Evolutionary conservation across 1,140 invertebrate genomes (phyloP).

Genomic region (Fopius arisanus): DNA sequence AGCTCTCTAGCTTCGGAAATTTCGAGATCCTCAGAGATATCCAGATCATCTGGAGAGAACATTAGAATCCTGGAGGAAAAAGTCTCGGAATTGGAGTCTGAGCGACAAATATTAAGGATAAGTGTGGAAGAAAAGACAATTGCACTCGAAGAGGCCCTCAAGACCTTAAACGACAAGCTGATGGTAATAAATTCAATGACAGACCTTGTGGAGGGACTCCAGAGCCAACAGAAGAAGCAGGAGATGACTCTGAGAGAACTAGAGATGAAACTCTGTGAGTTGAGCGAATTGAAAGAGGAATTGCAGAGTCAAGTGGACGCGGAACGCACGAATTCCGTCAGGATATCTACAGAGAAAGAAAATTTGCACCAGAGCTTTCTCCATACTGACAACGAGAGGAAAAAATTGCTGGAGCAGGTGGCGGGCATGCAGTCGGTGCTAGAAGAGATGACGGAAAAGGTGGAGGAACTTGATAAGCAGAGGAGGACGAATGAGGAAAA

Average conservation of each 20-base stretch:
- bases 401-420: not conserved
- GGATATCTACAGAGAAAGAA: conserved; percentile 6
- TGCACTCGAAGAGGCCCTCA: not conserved
- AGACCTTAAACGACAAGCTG: not conserved
- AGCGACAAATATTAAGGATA: not conserved
- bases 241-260: not conserved
- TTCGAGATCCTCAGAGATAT: no score
- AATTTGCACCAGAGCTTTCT: conserved; percentile 4
- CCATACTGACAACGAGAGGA: not conserved
- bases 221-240: not conserved
- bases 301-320: conserved; percentile 27
- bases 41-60: no score
- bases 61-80: not conserved
- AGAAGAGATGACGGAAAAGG: not conserved
- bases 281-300: conserved; percentile 28
- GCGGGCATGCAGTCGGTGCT: not conserved
- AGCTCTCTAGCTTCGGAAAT: no score
- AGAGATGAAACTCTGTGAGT: conserved; percentile 28
- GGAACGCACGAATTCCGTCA: not conserved
- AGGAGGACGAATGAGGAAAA: not conserved
- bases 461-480: not conserved
- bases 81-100: not conserved
- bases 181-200: not conserved
- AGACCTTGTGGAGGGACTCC: not conserved
- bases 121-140: not conserved